phyloP scores from a whole-genome alignment of 35 echinoderm and acorn worm species.

The Amphiura filiformis region DNA sequence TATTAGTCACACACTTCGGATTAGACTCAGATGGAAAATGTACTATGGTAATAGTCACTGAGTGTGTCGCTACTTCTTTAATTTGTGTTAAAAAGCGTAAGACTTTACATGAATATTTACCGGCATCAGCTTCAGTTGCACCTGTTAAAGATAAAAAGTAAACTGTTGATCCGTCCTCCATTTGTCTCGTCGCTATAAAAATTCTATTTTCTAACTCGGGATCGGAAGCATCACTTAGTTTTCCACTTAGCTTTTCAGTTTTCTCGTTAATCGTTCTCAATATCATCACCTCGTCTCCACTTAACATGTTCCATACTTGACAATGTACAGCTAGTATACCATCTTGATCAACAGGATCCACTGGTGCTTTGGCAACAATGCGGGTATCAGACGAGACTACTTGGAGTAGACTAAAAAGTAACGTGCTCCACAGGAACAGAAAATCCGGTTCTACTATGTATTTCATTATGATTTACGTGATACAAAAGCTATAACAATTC shows the following conservation, averaged over 20 bases:
- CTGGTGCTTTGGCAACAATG: background rate
- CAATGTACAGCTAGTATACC: background rate
- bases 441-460: background rate
- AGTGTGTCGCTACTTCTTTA: background rate
- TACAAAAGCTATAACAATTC: no score
- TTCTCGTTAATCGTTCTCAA: background rate
- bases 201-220: background rate
- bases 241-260: background rate
- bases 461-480: background rate
- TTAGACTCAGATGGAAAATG: background rate
- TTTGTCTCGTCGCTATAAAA: background rate
- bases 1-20: background rate
- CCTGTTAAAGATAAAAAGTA: background rate
- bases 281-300: background rate
- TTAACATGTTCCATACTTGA: background rate
- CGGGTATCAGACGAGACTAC: background rate
- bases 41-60: background rate
- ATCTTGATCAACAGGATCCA: background rate
- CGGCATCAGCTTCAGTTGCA: background rate
- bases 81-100: background rate
- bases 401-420: background rate
- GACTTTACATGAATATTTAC: background rate
- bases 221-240: background rate
- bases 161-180: background rate
- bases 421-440: background rate